phyloP scores from a whole-genome alignment of 2,888 invertebrate species.

The Stenurella melanura region DNA sequence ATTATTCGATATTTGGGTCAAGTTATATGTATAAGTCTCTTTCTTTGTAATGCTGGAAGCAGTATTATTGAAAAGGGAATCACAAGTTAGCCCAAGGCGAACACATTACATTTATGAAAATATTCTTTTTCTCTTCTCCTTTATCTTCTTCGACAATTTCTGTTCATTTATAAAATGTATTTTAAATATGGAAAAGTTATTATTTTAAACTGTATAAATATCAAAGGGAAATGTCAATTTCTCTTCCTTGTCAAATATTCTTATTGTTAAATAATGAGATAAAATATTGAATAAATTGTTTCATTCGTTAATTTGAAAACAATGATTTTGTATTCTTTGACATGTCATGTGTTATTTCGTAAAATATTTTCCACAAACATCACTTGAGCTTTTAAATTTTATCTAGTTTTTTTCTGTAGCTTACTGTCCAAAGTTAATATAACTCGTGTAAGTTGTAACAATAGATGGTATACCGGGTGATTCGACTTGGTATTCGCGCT shows the following conservation, averaged over 20 bases:
- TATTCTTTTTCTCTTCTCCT: neutral
- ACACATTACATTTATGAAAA: neutral
- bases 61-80: neutral
- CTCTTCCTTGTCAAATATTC: neutral
- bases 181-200: neutral
- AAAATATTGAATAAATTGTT: too few relatives aligned
- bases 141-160: neutral
- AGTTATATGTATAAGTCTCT: neutral
- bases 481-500: too few relatives aligned
- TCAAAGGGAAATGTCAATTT: neutral
- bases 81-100: neutral
- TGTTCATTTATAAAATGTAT: neutral
- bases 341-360: too few relatives aligned
- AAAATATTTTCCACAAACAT: too few relatives aligned
- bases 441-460: too few relatives aligned
- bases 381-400: too few relatives aligned
- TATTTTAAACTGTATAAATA: neutral
- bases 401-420: too few relatives aligned
- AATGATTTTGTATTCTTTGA: too few relatives aligned
- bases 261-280: neutral
- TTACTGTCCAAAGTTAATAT: too few relatives aligned
- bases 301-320: too few relatives aligned
- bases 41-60: neutral
- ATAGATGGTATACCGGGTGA: too few relatives aligned
- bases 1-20: neutral